A percentile compares a stretch with the other conserved stretches of the same genome.
These are phyloP conservation scores for Poecilia picta DNA, from an alignment of 2,797 vertebrate genomes.

Conservation along the genomic window DNA sequence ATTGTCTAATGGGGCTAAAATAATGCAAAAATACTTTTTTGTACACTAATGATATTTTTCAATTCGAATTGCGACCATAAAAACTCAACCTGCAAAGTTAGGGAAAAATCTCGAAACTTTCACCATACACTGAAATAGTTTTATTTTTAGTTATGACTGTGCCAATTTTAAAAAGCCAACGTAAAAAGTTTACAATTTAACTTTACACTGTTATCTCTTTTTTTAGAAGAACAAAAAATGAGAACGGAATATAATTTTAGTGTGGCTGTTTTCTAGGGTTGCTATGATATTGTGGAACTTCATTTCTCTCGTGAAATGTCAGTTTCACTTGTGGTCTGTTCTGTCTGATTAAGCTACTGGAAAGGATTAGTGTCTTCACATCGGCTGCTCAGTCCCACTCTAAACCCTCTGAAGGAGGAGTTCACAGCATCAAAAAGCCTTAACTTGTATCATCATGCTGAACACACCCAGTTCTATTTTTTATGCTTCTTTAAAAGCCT, in stretches of 20 bases:
- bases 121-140: neutral
- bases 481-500: slow-evolving; percentile 11
- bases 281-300: neutral
- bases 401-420: slow-evolving; percentile 30
- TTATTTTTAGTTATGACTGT: neutral
- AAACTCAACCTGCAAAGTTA: neutral
- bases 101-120: neutral
- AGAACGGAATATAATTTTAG: neutral
- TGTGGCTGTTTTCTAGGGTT: neutral
- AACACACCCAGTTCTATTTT: slow-evolving; percentile 30
- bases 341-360: slow-evolving; percentile 27
- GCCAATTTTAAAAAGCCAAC: neutral
- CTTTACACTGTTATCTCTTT: neutral
- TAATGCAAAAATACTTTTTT: neutral
- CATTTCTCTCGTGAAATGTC: slow-evolving; percentile 27
- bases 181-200: neutral
- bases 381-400: slow-evolving; percentile 34
- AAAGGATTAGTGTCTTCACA: slow-evolving; percentile 52
- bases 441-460: slow-evolving; percentile 38
- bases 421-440: slow-evolving; percentile 19
- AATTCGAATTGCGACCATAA: neutral
- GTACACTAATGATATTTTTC: neutral
- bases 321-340: slow-evolving; percentile 25
- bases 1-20: neutral
- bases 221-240: neutral